A percentile compares a stretch with the other conserved stretches of the same genome.
phyloP scores from a whole-genome alignment of 2,888 invertebrate genomes.

The Drosophila meridiana region DNA sequence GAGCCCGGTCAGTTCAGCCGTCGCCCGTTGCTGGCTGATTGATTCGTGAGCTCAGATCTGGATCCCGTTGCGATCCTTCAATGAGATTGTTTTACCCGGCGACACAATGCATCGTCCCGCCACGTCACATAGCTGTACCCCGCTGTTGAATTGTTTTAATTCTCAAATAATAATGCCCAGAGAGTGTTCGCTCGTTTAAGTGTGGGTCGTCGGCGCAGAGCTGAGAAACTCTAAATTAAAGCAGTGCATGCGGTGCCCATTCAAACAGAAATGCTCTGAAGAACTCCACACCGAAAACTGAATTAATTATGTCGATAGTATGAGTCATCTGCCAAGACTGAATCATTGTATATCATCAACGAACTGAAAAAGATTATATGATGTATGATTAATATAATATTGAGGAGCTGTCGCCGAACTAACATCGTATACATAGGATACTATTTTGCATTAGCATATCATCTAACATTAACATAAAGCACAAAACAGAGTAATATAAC shows the following conservation, averaged over 20 bases:
- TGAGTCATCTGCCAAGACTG: no score
- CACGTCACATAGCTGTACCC: conserved; percentile 33
- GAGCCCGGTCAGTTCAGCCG: conserved; percentile 43
- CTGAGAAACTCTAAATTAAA: neutral
- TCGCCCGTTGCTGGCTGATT: conserved; percentile 4
- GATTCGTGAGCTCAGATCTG: conserved; percentile 41
- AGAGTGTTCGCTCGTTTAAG: neutral
- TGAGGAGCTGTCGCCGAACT: no score
- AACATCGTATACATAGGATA: no score
- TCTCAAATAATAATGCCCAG: conserved; percentile 23
- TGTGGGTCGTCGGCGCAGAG: conserved; percentile 1
- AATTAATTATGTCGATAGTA: conserved; percentile 1
- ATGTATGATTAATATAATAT: neutral
- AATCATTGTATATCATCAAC: neutral
- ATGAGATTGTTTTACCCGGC: conserved; percentile 50
- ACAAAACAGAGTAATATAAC: neutral
- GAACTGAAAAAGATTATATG: neutral
- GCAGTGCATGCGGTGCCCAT: conserved; percentile 10
- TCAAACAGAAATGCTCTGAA: conserved; percentile 12
- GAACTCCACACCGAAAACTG: neutral
- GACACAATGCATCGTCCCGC: conserved; percentile 26
- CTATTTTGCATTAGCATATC: no score
- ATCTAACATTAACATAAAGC: neutral
- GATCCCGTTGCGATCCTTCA: conserved; percentile 81
- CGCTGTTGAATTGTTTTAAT: conserved; percentile 66